Percentiles rank a stretch among this genome's conserved stretches.
Evolutionary conservation across 2,113 vertebrate genomes (phyloP).

Genomic region (Callipepla squamata): DNA sequence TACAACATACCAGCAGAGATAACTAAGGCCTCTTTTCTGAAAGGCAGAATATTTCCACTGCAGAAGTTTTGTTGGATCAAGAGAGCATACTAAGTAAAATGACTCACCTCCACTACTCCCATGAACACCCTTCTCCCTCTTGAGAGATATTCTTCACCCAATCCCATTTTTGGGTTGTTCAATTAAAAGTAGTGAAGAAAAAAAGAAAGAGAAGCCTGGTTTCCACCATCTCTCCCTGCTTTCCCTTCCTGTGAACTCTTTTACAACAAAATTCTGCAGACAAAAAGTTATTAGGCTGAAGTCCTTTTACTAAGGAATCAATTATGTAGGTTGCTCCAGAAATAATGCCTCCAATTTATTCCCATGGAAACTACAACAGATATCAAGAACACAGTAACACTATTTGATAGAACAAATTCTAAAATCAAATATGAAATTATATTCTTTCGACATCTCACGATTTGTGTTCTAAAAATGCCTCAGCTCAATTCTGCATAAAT

Average conservation of each 20-base stretch:
- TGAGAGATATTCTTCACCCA: neutral
- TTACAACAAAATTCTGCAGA: neutral
- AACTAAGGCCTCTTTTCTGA: neutral
- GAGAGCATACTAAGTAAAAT: conserved; percentile 36
- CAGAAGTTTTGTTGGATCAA: neutral
- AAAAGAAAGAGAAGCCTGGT: neutral
- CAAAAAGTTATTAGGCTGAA: neutral
- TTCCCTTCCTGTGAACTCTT: neutral
- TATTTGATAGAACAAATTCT: too few species aligned
- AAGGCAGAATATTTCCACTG: neutral
- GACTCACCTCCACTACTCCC: neutral
- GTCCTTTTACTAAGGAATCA: neutral
- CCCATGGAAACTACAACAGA: too few species aligned
- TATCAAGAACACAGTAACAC: too few species aligned
- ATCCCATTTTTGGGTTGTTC: neutral
- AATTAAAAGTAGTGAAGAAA: neutral
- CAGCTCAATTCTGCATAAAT: neutral
- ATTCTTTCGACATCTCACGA: neutral
- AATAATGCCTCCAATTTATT: too few species aligned
- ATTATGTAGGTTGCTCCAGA: neutral
- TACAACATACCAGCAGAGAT: neutral
- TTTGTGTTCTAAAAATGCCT: neutral
- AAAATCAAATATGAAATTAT: neutral
- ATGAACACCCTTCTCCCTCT: neutral
- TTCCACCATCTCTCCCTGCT: neutral